Evolutionary conservation across 2,113 vertebrate species (phyloP).

Genomic region (Trinectes maculatus): DNA sequence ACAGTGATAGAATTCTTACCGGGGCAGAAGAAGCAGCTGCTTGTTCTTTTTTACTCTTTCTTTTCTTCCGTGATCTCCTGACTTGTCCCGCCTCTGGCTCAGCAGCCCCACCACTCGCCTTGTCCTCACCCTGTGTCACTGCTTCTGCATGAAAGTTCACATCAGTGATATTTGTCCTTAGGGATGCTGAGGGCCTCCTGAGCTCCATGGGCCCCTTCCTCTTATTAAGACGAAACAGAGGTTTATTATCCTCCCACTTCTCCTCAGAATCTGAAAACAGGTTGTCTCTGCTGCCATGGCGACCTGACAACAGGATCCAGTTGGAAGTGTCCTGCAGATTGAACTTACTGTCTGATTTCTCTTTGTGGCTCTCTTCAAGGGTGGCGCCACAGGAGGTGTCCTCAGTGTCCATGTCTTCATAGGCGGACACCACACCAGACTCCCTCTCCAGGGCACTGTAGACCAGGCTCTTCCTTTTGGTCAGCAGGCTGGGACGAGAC

Average conservation of each 20-base stretch:
- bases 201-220: conserved; percentile 65
- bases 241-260: conserved; percentile 52
- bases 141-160: conserved; percentile 68
- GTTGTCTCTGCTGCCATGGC: conserved; percentile 20
- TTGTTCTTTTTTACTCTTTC: conserved; percentile 48
- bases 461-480: conserved; percentile 87
- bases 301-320: background rate
- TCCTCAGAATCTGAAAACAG: conserved; percentile 58
- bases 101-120: conserved; percentile 34
- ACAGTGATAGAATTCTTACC: conserved; percentile 51
- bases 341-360: conserved; percentile 44
- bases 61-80: conserved; percentile 58
- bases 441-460: conserved; percentile 88
- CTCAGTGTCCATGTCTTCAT: conserved; percentile 89
- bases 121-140: conserved; percentile 12
- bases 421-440: conserved; percentile 87
- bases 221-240: conserved; percentile 57
- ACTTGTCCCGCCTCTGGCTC: conserved; percentile 40
- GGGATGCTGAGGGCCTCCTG: conserved; percentile 45
- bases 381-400: conserved; percentile 65
- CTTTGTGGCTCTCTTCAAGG: conserved; percentile 71
- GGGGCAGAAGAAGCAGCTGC: conserved; percentile 22
- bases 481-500: conserved; percentile 85
- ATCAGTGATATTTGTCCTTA: conserved; percentile 65
- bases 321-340: conserved; percentile 7